Evolutionary conservation across 1,140 invertebrate genomes (phyloP), one percentile per base, ranked within the genome.

Genomic region (Zaprionus ornatus): DNA sequence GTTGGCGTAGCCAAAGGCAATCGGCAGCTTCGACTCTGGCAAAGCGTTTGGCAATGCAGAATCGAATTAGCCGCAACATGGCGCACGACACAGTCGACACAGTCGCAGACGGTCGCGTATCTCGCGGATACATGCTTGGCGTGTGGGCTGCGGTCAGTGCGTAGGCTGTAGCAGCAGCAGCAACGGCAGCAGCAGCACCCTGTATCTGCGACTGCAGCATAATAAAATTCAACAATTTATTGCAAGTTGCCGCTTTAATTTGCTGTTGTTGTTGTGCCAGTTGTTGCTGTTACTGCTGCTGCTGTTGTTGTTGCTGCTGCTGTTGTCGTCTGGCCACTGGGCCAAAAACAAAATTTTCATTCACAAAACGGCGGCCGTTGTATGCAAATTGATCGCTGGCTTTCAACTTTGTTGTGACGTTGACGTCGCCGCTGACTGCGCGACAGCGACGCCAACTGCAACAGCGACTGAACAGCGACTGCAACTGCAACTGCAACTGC

Each of bases 141-240:
- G 73, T 71, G 73, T 75, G 61, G 73, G 77, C 57, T 73, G 79
- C 77, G 80, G 74, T 68, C 80, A 77, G 59, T 80, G 84, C 77
- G 84, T 88, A 88, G 85, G 80, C 48, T 59, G 83, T 42, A 29
- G 60, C 29, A 29, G 23, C 66, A 52, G 25, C 61, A 64, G 25
- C 60, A 17, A 5, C 50, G 23, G 23, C 50, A 23, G 45, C 67
- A 37, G 15, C 75, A 59, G 80, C 85, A 79, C 79, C 76, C 79
- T 86, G 79, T 86, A 82, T 79, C 52, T 55, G 35, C 55, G 69
- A 70, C 60, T 71, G 35, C 70, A 74, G 78, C 80, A 85, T 84
- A 90, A 90, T 90, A 90, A 90, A 90, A 90, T 85, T 90, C 78
- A 90, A 90, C 85, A 90, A 90, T 90, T 90, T 90, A 90, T 90